phyloP scores from a whole-genome alignment of 2,888 invertebrate species.

The Macrosoma leucophasiata region DNA sequence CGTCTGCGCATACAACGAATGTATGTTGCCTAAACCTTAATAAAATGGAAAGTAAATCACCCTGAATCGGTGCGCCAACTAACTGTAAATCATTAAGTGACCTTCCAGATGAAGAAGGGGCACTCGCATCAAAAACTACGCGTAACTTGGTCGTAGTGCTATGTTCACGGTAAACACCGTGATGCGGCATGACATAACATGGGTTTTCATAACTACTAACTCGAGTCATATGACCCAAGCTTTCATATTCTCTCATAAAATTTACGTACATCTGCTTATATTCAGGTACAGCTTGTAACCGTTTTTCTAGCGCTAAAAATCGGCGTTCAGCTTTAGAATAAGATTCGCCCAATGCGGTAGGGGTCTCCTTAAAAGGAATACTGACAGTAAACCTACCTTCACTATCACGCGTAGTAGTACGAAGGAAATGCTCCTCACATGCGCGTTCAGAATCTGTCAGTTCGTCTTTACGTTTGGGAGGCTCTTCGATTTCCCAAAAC shows the following conservation, averaged over 20 bases:
- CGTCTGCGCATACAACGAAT: conserved; percentile 9
- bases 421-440: conserved; percentile 2
- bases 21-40: not conserved
- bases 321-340: conserved; percentile 1
- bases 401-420: not conserved
- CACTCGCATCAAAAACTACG: conserved; percentile 13
- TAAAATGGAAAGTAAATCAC: conserved; percentile 4
- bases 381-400: conserved; percentile 4
- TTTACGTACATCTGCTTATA: conserved; percentile 4
- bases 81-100: conserved; percentile 16
- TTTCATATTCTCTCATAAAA: conserved; percentile 11
- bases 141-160: conserved; percentile 14
- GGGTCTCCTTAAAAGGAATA: conserved; percentile 5
- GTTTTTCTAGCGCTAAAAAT: conserved; percentile 9
- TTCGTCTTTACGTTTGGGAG: conserved; percentile 1
- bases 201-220: not conserved
- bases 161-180: conserved; percentile 10
- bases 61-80: conserved; percentile 1
- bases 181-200: conserved; percentile 13
- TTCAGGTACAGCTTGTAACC: conserved; percentile 1
- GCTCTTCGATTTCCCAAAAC: conserved; percentile 6
- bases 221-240: conserved; percentile 11
- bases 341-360: conserved; percentile 3
- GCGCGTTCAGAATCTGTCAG: conserved; percentile 1
- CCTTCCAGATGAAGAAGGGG: conserved; percentile 4